These are phyloP conservation scores for Neodiprion pinetum DNA, from an alignment of 1,140 invertebrate species.

Conservation along the genomic window DNA sequence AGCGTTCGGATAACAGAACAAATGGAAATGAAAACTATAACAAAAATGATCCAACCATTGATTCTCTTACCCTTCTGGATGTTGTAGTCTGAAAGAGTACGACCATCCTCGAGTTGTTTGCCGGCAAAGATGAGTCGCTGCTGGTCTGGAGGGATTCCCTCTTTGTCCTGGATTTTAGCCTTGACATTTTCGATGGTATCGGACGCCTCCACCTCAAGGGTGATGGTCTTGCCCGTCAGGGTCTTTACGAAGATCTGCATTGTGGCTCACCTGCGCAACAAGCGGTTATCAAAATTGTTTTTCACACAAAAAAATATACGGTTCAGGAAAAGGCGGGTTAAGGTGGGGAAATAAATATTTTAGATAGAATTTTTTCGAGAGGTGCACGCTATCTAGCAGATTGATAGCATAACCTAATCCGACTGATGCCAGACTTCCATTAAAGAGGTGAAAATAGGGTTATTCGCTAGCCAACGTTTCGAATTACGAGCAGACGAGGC, in stretches of 20 bases:
- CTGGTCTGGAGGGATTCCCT: slow-evolving; percentile 79
- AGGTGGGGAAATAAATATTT: slow-evolving; percentile 25
- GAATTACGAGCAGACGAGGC: slow-evolving; percentile 66
- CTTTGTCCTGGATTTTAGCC: slow-evolving; percentile 81
- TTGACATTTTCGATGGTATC: slow-evolving; percentile 90
- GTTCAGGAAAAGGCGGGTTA: background rate
- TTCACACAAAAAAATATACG: slow-evolving; percentile 14
- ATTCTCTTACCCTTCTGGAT: slow-evolving; percentile 73
- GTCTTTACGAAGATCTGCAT: slow-evolving; percentile 89
- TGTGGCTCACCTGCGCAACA: slow-evolving; percentile 41
- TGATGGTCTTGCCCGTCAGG: slow-evolving; percentile 87
- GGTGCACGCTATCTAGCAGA: slow-evolving; percentile 74
- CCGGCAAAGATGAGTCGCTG: slow-evolving; percentile 81
- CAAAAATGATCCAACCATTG: background rate
- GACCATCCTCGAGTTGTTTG: slow-evolving; percentile 84
- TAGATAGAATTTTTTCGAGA: slow-evolving; percentile 76
- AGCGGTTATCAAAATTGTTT: background rate
- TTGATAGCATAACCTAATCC: slow-evolving; percentile 62
- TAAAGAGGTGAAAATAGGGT: slow-evolving; percentile 56
- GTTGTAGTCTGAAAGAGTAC: slow-evolving; percentile 84
- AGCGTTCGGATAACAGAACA: background rate
- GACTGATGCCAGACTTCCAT: too few relatives aligned
- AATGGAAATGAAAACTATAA: background rate
- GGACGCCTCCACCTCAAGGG: slow-evolving; percentile 82
- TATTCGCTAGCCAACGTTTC: slow-evolving; percentile 68